phyloP scores from a whole-genome alignment of 2,113 vertebrate species.

The Vulpes lagopus region DNA sequence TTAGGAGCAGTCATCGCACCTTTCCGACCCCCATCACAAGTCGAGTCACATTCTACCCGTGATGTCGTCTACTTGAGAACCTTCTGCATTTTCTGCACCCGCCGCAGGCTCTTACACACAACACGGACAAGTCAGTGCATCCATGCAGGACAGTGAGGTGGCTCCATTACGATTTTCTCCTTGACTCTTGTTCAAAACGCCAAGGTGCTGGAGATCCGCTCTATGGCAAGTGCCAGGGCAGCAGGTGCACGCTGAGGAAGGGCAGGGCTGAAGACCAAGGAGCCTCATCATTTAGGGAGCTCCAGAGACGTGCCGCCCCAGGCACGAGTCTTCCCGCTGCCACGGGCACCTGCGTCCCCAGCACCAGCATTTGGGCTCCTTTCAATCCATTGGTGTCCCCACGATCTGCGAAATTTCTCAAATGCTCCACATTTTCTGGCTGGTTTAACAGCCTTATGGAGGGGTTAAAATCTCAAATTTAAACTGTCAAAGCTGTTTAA shows the following conservation, averaged over 20 bases:
- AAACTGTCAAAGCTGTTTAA: conserved; percentile 68
- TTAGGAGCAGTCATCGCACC: background rate
- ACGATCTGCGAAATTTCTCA: conserved; percentile 61
- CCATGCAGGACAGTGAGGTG: background rate
- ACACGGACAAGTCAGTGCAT: too few species aligned
- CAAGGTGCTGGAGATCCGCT: background rate
- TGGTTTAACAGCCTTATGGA: conserved; percentile 68
- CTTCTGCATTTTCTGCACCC: too few species aligned
- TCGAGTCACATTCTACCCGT: background rate
- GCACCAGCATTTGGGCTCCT: background rate
- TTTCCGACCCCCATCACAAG: background rate
- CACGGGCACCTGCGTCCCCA: background rate
- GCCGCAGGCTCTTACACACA: background rate
- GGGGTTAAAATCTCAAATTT: conserved; percentile 69
- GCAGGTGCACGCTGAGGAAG: background rate
- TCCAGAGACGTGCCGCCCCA: background rate
- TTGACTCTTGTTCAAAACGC: background rate
- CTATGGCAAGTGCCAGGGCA: background rate
- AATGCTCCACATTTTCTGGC: conserved; percentile 57
- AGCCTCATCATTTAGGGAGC: background rate
- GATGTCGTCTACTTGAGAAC: background rate
- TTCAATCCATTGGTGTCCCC: conserved; percentile 47
- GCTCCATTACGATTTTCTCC: background rate
- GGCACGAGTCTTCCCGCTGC: rapidly evolving
- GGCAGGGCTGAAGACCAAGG: background rate